phyloP scores from a whole-genome alignment of 2,113 vertebrate genomes.

The Oceanodroma tethys region DNA sequence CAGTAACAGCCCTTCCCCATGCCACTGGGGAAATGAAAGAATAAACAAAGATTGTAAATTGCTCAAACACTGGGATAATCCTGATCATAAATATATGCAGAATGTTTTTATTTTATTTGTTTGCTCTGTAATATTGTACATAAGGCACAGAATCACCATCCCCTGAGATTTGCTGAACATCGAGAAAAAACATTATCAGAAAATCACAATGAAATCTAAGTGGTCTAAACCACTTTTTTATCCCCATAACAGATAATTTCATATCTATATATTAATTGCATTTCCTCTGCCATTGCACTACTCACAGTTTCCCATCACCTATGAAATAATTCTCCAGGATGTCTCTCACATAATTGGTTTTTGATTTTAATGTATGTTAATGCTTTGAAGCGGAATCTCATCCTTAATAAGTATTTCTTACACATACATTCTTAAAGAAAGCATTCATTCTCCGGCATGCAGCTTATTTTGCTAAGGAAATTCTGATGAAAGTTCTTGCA shows the following conservation, averaged over 20 bases:
- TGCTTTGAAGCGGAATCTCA: background rate
- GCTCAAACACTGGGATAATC: constrained; percentile 39
- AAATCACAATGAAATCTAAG: constrained; percentile 11
- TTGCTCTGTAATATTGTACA: background rate
- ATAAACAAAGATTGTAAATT: constrained; percentile 44
- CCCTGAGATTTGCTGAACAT: background rate
- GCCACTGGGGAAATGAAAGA: constrained; percentile 29
- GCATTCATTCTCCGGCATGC: background rate
- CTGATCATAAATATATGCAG: constrained; percentile 48
- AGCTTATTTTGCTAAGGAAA: constrained; percentile 11
- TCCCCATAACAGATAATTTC: background rate
- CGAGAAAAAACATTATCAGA: background rate
- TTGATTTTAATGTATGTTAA: constrained; percentile 14
- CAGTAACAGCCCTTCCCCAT: background rate
- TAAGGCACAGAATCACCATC: background rate
- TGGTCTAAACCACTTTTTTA: background rate
- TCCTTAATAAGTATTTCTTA: background rate
- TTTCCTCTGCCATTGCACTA: background rate
- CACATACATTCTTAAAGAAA: background rate
- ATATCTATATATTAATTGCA: background rate
- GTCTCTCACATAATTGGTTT: background rate
- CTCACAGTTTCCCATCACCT: background rate
- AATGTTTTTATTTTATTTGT: constrained; percentile 49
- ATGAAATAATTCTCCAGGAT: background rate
- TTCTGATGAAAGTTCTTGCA: constrained; percentile 1